phyloP scores from a whole-genome alignment of 2,888 invertebrate species.

The Phyto melanocephala region DNA sequence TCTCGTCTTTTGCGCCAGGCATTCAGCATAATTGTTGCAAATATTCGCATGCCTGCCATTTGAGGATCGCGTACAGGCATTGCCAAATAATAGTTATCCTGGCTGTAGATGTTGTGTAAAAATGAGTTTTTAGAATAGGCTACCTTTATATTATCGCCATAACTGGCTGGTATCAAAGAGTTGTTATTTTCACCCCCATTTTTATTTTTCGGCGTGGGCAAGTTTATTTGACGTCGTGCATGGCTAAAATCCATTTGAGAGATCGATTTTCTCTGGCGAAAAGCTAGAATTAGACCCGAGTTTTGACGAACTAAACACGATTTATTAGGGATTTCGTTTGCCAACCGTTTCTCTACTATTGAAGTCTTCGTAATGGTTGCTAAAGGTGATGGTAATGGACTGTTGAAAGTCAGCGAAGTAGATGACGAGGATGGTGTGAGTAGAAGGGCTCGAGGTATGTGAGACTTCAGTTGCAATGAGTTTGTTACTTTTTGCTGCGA shows the following conservation, averaged over 20 bases:
- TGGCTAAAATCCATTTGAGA: constrained; percentile 76
- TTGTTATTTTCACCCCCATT: neutral
- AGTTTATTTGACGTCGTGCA: constrained; percentile 68
- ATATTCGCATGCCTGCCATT: constrained; percentile 75
- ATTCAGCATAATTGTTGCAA: constrained; percentile 75
- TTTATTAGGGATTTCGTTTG: neutral
- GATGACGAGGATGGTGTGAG: constrained; percentile 71
- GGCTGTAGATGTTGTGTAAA: constrained; percentile 60
- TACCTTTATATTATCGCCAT: neutral
- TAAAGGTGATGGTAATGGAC: constrained; percentile 46
- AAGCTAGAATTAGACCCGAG: constrained; percentile 69
- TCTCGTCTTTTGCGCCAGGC: constrained; percentile 76
- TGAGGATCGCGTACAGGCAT: constrained; percentile 67
- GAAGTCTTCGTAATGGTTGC: neutral
- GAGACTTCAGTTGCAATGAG: constrained; percentile 50
- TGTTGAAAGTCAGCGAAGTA: constrained; percentile 65
- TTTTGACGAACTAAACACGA: constrained; percentile 68
- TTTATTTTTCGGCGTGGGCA: constrained; percentile 31
- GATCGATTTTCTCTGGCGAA: constrained; percentile 71
- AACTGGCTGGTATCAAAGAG: constrained; percentile 6
- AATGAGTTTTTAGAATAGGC: constrained; percentile 45
- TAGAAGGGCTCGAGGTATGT: constrained; percentile 61
- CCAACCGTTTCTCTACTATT: neutral
- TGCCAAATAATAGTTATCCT: constrained; percentile 57
- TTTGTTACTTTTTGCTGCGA: constrained; percentile 22